These are phyloP conservation scores for Invenusta paracnida DNA, from an alignment of 2,888 invertebrate species.

Conservation along the genomic window DNA sequence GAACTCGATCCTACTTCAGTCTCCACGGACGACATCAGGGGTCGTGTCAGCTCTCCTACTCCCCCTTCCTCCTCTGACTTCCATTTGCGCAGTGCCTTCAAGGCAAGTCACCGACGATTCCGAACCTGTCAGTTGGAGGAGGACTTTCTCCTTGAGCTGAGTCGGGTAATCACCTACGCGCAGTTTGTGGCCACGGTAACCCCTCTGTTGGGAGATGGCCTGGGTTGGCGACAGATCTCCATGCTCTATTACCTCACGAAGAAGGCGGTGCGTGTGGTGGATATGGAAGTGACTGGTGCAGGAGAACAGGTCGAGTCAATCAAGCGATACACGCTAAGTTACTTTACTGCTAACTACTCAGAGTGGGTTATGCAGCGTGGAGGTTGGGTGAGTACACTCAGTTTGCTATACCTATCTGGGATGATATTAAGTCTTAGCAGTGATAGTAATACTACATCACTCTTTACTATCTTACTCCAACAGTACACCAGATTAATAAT, in stretches of 20 bases:
- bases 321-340: background rate
- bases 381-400: background rate
- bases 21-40: no score
- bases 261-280: background rate
- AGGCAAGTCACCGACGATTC: background rate
- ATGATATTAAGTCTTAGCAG: background rate
- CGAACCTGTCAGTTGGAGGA: background rate
- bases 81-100: constrained; percentile 23
- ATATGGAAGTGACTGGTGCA: no score
- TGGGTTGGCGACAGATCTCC: background rate
- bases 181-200: background rate
- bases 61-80: background rate
- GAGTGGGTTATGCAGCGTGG: background rate
- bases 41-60: no score
- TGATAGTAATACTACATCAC: background rate
- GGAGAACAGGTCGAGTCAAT: background rate
- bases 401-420: no score
- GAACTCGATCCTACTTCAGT: background rate
- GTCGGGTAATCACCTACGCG: background rate
- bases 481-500: no score
- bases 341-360: background rate
- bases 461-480: no score
- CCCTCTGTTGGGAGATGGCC: background rate
- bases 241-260: background rate
- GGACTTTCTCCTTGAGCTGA: background rate